Percentiles rank a stretch among this genome's conserved stretches.
Conservation (phyloP, 2,888 invertebrate genomes). For the Nomada ferruginata region DNA sequence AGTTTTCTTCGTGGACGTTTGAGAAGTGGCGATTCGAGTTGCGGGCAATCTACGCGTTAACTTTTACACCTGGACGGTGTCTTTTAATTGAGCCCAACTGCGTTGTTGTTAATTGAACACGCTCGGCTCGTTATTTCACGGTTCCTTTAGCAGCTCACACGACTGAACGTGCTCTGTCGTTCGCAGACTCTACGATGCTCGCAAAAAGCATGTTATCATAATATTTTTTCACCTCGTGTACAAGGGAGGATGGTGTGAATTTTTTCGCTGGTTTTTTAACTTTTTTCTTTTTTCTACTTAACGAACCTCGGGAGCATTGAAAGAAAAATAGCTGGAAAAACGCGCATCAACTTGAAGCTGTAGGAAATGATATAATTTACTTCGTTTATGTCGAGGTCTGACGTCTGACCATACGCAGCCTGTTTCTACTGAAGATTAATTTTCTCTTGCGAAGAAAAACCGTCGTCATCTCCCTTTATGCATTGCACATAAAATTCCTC, state of each 20-base stretch:
- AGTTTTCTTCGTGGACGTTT: conserved; percentile 30
- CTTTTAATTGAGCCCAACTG: conserved; percentile 62
- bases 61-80: conserved; percentile 62
- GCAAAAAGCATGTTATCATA: neutral
- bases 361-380: neutral
- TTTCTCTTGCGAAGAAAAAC: neutral
- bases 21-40: conserved; percentile 38
- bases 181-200: neutral
- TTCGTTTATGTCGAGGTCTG: neutral
- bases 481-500: conserved; percentile 24
- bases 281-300: no score
- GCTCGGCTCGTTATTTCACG: conserved; percentile 61
- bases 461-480: no score
- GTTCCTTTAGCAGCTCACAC: conserved; percentile 17
- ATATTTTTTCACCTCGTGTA: neutral
- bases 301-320: no score
- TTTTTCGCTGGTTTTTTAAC: no score
- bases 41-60: conserved; percentile 54
- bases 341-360: neutral
- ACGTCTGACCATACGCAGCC: neutral
- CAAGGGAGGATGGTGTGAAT: no score
- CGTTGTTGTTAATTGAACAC: conserved; percentile 58
- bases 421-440: neutral
- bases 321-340: neutral
- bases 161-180: neutral